Conservation (phyloP, 2,888 invertebrate species). For the Meteorus colon region DNA sequence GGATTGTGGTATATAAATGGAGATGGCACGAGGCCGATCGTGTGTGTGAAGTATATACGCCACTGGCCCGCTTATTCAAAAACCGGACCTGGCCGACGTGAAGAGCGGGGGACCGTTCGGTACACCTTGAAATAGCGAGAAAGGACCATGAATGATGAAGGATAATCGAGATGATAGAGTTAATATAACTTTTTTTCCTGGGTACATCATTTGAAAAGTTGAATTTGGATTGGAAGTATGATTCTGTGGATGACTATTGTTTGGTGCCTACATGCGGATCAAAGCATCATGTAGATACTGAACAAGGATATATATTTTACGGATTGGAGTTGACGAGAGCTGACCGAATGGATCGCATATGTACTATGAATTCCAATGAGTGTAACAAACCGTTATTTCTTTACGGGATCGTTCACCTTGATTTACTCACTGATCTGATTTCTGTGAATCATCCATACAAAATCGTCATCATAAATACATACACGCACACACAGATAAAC, state of each 20-base stretch:
- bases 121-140: constrained; percentile 8
- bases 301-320: background rate
- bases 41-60: constrained; percentile 39
- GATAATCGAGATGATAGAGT: background rate
- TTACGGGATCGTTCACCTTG: constrained; percentile 67
- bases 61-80: constrained; percentile 54
- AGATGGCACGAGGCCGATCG: constrained; percentile 1
- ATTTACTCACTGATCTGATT: constrained; percentile 54
- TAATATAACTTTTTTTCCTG: background rate
- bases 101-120: background rate
- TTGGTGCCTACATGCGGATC: background rate
- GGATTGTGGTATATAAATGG: background rate
- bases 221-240: background rate
- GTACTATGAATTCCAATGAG: constrained; percentile 69
- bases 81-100: constrained; percentile 50
- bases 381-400: constrained; percentile 68
- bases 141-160: background rate
- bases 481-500: background rate
- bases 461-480: background rate
- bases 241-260: background rate
- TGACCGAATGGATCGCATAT: constrained; percentile 64
- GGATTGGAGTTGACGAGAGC: constrained; percentile 31
- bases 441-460: constrained; percentile 21
- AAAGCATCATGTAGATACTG: background rate
- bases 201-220: background rate